Conservation (phyloP, 2,888 invertebrate species). For the Chymomyza amoena region DNA sequence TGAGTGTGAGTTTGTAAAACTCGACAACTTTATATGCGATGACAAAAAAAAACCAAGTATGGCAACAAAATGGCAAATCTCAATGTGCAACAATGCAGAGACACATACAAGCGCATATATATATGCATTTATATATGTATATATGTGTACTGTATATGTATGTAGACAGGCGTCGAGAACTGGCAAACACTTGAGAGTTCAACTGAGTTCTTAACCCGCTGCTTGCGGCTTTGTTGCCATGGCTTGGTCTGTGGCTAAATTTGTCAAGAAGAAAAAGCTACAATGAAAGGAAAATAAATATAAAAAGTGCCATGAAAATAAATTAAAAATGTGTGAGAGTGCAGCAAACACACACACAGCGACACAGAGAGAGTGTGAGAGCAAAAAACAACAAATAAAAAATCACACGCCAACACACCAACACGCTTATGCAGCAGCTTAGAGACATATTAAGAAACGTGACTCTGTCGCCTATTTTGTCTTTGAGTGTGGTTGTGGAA, state of each 20-base stretch:
- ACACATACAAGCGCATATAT: too few species aligned
- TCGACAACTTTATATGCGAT: neutral
- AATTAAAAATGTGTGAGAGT: constrained; percentile 61
- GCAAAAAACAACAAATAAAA: neutral
- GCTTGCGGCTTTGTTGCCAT: constrained; percentile 42
- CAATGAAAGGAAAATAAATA: constrained; percentile 31
- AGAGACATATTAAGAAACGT: constrained; percentile 60
- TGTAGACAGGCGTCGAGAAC: neutral
- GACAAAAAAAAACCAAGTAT: too few species aligned
- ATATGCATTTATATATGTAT: too few species aligned
- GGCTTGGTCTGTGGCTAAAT: constrained; percentile 24
- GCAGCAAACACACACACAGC: constrained; percentile 20
- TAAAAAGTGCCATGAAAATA: constrained; percentile 52
- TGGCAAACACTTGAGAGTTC: constrained; percentile 41
- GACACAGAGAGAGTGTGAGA: too few species aligned
- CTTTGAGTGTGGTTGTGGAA: constrained; percentile 1
- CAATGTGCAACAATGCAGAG: too few species aligned
- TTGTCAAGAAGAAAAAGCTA: constrained; percentile 25
- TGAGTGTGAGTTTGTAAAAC: neutral
- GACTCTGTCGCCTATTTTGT: constrained; percentile 46
- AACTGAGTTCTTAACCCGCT: constrained; percentile 55
- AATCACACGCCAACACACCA: neutral
- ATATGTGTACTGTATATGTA: too few species aligned
- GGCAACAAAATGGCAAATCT: too few species aligned
- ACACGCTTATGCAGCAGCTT: neutral